These are phyloP conservation scores for Harpagoxenus sublaevis DNA, from an alignment of 2,888 invertebrate genomes.

Conservation along the genomic window DNA sequence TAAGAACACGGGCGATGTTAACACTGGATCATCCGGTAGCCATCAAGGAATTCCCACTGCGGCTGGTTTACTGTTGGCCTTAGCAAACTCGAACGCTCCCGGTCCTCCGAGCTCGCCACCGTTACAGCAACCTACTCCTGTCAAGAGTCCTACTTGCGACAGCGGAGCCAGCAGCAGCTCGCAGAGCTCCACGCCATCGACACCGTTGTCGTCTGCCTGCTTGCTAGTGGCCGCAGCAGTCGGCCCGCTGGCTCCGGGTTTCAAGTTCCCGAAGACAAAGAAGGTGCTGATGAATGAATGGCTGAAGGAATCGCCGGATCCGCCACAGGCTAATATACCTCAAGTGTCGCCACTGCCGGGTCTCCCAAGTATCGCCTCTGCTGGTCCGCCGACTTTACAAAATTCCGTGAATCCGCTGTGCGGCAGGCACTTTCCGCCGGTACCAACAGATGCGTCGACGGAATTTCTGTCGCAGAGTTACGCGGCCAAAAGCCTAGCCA, in stretches of 20 bases:
- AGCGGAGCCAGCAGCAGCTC: conserved; percentile 86
- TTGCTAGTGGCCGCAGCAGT: conserved; percentile 94
- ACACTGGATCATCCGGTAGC: conserved; percentile 52
- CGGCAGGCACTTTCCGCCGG: conserved; percentile 69
- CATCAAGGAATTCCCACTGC: conserved; percentile 85
- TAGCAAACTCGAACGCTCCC: conserved; percentile 86
- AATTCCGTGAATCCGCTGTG: conserved; percentile 65
- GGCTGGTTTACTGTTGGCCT: conserved; percentile 88
- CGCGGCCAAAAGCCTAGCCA: conserved; percentile 87
- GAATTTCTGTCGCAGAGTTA: conserved; percentile 82
- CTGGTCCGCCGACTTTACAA: conserved; percentile 45
- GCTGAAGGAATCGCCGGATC: conserved; percentile 92
- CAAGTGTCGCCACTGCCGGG: conserved; percentile 74
- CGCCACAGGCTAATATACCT: conserved; percentile 72
- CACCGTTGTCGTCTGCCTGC: conserved; percentile 92
- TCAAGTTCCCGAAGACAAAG: conserved; percentile 97
- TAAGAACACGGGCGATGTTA: conserved; percentile 66
- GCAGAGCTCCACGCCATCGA: conserved; percentile 88
- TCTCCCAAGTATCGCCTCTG: conserved; percentile 41
- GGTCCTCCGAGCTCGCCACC: conserved; percentile 81
- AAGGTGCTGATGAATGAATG: conserved; percentile 95
- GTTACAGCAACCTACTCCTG: conserved; percentile 79
- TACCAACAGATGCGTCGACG: conserved; percentile 77
- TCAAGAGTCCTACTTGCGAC: conserved; percentile 86
- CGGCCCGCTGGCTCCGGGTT: conserved; percentile 93